A percentile compares a stretch with the other conserved stretches of the same genome.
Conservation (phyloP, 2,113 vertebrate species). For the Stigmatopora argus region DNA sequence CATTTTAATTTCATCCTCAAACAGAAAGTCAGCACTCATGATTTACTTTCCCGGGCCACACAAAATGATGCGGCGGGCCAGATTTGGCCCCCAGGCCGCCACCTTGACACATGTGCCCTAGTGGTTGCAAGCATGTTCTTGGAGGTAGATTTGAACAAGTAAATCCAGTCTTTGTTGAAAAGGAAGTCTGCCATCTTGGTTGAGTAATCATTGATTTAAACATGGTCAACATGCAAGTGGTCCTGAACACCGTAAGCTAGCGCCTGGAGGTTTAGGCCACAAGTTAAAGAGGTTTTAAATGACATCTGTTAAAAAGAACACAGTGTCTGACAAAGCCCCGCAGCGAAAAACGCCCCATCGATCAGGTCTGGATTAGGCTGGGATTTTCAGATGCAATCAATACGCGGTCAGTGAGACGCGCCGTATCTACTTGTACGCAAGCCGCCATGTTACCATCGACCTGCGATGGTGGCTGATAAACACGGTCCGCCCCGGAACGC, state of each 20-base stretch:
- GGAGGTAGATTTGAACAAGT: no score
- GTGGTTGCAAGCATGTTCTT: no score
- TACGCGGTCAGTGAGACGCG: conserved; percentile 22
- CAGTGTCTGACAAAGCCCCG: conserved; percentile 5
- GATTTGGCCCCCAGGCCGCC: no score
- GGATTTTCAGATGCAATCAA: conserved; percentile 37
- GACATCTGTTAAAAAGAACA: conserved; percentile 13
- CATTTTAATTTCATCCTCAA: no score
- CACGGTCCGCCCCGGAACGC: conserved; percentile 6
- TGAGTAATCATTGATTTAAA: no score
- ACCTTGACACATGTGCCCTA: no score
- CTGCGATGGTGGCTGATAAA: conserved; percentile 29
- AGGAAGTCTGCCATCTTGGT: no score
- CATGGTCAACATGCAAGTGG: background rate
- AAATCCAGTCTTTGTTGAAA: no score
- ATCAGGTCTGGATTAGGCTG: conserved; percentile 34
- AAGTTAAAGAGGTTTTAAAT: conserved; percentile 15
- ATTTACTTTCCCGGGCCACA: no score
- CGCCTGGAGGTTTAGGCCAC: background rate
- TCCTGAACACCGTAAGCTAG: background rate
- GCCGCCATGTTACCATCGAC: conserved; percentile 18
- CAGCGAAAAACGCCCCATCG: conserved; percentile 37
- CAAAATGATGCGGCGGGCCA: no score
- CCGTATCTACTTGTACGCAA: conserved; percentile 20
- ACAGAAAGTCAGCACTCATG: no score